Evolutionary conservation across 2,797 vertebrate species (phyloP).

Genomic region (Chiropotes sagulatus): DNA sequence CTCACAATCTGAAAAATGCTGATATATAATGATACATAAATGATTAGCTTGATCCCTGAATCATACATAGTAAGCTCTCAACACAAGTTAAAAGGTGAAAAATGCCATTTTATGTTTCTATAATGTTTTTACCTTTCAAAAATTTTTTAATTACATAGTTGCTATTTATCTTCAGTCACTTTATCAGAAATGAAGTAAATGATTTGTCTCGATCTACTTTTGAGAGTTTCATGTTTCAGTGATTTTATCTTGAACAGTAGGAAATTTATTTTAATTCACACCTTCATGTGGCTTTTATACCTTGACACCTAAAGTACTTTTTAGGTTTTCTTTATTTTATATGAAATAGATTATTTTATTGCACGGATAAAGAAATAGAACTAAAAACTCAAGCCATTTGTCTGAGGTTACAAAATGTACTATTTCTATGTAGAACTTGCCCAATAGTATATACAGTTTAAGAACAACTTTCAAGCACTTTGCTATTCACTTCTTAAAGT

Average conservation of each 20-base stretch:
- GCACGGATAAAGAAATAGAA: neutral
- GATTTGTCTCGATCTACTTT: neutral
- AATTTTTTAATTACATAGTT: neutral
- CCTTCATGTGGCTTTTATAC: neutral
- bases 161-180: neutral
- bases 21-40: neutral
- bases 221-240: neutral
- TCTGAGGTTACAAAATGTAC: neutral
- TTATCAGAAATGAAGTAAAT: neutral
- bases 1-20: neutral
- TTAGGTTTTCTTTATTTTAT: conserved; percentile 9
- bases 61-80: neutral
- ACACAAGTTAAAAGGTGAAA: neutral
- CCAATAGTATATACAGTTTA: neutral
- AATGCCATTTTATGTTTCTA: neutral
- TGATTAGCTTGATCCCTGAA: neutral
- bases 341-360: neutral
- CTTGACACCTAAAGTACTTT: neutral
- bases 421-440: neutral
- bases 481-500: neutral
- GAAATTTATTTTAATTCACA: neutral
- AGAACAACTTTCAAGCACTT: neutral
- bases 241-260: neutral
- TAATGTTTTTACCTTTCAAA: neutral
- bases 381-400: conserved; percentile 18